Base-by-base conservation (phyloP, 2,888 invertebrate genomes). In the Cancer borealis region DNA sequence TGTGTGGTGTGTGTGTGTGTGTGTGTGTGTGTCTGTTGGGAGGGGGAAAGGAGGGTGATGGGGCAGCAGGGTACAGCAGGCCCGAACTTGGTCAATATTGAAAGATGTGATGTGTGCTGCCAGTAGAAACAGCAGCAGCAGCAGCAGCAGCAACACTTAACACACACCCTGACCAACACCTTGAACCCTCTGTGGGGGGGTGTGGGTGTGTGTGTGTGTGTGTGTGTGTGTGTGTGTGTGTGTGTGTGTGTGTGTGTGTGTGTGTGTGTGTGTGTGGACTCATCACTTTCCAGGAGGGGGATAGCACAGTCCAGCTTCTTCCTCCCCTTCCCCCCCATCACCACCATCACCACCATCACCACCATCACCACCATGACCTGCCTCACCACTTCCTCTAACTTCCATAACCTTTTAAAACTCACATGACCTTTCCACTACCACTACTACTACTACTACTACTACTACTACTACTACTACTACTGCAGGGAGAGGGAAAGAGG, bases 391-490 rank as follows among this genome's bases (percentile, higher is more conserved):
- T 17, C 30, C 79, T 21, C 8, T 8, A 6, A 26, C 79, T 21
- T 17, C 66, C 66, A 66, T 21, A 3, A 66, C 79, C 30, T 17
- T 79, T 8, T 8, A 26, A 26, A 12, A 26, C 79, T 5, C 26
- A 66, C 66, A 14, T 66, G 21, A 66, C n/a, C 66, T 21, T n/a
- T 21, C 10, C 66, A 26, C 73, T 26, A 26, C 73, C 73, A 79
- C 73, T 26, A 26, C 73, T 45, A 30, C 46, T 8, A 88, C 46
- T 21, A 88, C 88, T 21, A 88, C 88, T 12, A 88, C 88, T 12
- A 88, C 88, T 21, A 46, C 88, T 45, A 88, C 88, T 45, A 46
- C 88, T 49, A 88, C 88, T 88, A 46, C 88, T 49, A 88, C 88
- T 46, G 46, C 88, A 79, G 30, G 17, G 66, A 66, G n/a, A 66